phyloP scores from a whole-genome alignment of 2,797 vertebrate species.

The Channa striata region DNA sequence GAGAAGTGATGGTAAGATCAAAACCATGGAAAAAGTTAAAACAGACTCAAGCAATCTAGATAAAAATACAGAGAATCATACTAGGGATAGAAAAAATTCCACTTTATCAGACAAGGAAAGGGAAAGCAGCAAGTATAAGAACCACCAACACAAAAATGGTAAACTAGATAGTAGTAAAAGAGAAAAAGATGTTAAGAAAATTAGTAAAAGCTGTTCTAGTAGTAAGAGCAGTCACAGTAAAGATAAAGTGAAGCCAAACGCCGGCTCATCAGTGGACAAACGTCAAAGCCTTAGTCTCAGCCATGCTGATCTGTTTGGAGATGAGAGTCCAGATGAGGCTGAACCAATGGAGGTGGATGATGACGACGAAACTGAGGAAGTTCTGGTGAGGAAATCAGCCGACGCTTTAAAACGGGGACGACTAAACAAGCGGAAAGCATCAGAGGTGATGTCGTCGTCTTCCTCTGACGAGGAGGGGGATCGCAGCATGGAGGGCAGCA shows the following conservation, averaged over 20 bases:
- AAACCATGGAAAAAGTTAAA: conserved; percentile 78
- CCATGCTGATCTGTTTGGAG: conserved; percentile 94
- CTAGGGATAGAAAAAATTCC: conserved; percentile 75
- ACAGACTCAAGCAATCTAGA: conserved; percentile 75
- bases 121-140: conserved; percentile 70
- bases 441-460: conserved; percentile 59
- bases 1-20: conserved; percentile 67
- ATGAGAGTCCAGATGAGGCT: conserved; percentile 91
- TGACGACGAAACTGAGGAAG: conserved; percentile 62
- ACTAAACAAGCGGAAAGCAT: conserved; percentile 74
- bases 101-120: conserved; percentile 74
- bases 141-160: conserved; percentile 80
- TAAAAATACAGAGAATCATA: conserved; percentile 75
- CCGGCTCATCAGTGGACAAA: conserved; percentile 69
- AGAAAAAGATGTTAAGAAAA: conserved; percentile 73
- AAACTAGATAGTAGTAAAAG: conserved; percentile 67
- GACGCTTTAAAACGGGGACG: conserved; percentile 72
- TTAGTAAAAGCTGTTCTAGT: conserved; percentile 51
- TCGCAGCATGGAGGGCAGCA: conserved; percentile 1
- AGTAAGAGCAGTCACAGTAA: conserved; percentile 59
- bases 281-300: conserved; percentile 87
- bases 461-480: conserved; percentile 78
- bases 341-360: conserved; percentile 49
- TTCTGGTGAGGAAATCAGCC: conserved; percentile 77
- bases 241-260: conserved; percentile 74